Conservation (phyloP, 35 echinoderm and acorn worm genomes). For the Lytechinus variegatus region DNA sequence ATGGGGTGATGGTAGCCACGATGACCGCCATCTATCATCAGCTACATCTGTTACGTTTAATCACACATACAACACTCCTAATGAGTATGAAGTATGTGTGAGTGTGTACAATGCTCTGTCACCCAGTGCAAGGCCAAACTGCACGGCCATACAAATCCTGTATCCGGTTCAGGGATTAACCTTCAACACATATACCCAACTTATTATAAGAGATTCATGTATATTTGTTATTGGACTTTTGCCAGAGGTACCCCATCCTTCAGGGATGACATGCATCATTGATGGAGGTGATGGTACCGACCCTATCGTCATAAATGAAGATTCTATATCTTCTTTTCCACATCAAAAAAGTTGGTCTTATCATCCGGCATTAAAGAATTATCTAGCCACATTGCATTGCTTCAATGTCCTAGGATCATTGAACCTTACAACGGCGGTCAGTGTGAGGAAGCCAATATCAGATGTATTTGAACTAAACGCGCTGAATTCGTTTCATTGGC, state of each 20-base stretch:
- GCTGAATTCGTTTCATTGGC: neutral
- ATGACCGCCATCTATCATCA: neutral
- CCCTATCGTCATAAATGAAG: neutral
- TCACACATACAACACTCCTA: conserved; percentile 39
- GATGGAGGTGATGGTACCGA: neutral
- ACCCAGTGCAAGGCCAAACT: neutral
- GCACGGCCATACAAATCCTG: conserved; percentile 3
- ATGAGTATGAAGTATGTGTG: conserved; percentile 43
- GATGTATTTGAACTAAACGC: neutral
- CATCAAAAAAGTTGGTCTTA: neutral
- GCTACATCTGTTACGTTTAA: neutral
- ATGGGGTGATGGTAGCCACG: neutral
- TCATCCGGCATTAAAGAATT: neutral
- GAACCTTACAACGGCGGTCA: neutral
- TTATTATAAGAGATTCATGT: neutral
- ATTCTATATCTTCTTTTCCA: neutral
- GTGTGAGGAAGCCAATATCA: neutral
- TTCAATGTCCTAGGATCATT: neutral
- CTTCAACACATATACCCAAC: neutral
- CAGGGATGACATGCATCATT: neutral
- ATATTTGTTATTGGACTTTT: neutral
- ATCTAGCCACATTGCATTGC: conserved; percentile 6
- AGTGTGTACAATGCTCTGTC: conserved; percentile 11
- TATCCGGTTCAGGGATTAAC: neutral
- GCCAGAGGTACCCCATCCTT: neutral